Percentiles rank a stretch among this genome's conserved stretches.
Evolutionary conservation across 1,140 invertebrate genomes (phyloP).

Genomic region (Drosophila nannoptera): DNA sequence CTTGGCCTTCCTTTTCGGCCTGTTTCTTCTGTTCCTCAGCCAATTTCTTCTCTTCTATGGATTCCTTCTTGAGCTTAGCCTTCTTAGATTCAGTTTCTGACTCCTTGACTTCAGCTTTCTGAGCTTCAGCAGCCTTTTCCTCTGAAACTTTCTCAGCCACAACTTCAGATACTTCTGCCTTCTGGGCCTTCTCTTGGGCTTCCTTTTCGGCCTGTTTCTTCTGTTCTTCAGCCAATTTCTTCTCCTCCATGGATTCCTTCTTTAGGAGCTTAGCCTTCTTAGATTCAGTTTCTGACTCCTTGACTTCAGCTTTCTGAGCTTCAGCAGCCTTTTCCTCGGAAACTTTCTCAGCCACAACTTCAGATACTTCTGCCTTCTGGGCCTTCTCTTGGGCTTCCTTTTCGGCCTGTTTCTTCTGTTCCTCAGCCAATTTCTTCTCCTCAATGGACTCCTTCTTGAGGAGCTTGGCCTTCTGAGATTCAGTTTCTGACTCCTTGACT

Average conservation of each 20-base stretch:
- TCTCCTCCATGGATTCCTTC: slow-evolving; percentile 33
- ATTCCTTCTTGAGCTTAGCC: slow-evolving; percentile 41
- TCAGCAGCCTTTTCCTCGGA: slow-evolving; percentile 2
- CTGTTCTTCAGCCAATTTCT: slow-evolving; percentile 18
- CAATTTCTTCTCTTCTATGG: slow-evolving; percentile 27
- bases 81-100: slow-evolving; percentile 41
- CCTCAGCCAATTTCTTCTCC: slow-evolving; percentile 12
- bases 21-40: slow-evolving; percentile 31
- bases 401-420: slow-evolving; percentile 24
- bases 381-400: slow-evolving; percentile 8
- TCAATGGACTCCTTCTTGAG: slow-evolving; percentile 1
- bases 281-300: slow-evolving; percentile 18
- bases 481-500: neutral
- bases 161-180: slow-evolving; percentile 44
- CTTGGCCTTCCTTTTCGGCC: slow-evolving; percentile 9
- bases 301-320: neutral
- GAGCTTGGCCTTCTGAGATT: slow-evolving; percentile 31
- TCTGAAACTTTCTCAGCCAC: slow-evolving; percentile 22
- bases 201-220: slow-evolving; percentile 25
- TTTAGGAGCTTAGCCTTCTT: slow-evolving; percentile 41
- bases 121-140: neutral
- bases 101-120: neutral
- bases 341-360: slow-evolving; percentile 24
- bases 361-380: slow-evolving; percentile 43
- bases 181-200: slow-evolving; percentile 10